These are phyloP conservation scores for Halichoerus grypus DNA, from an alignment of 2,113 vertebrate species.

Conservation along the genomic window DNA sequence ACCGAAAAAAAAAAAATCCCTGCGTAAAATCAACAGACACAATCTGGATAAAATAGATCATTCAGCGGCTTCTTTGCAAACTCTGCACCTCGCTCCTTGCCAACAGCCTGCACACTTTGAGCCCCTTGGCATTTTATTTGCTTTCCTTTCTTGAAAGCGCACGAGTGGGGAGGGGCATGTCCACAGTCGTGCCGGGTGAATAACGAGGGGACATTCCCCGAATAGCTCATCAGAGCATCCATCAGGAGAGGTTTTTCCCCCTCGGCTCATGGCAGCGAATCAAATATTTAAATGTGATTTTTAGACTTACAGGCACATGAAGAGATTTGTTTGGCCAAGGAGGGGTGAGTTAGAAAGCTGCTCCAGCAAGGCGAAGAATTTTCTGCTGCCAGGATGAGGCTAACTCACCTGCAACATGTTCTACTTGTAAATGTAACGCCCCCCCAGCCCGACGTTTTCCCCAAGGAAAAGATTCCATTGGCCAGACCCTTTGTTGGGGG, in stretches of 20 bases:
- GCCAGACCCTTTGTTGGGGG: background rate
- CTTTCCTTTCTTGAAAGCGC: constrained; percentile 80
- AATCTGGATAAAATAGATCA: constrained; percentile 72
- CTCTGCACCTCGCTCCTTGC: constrained; percentile 77
- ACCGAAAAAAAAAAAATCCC: constrained; percentile 64
- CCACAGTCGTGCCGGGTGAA: constrained; percentile 77
- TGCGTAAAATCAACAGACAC: constrained; percentile 78
- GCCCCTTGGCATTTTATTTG: constrained; percentile 78
- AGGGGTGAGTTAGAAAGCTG: background rate
- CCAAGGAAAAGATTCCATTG: fast-evolving
- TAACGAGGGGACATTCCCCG: constrained; percentile 83
- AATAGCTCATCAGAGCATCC: constrained; percentile 75
- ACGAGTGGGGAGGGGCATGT: constrained; percentile 76
- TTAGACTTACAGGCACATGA: constrained; percentile 62
- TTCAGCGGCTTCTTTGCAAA: constrained; percentile 76
- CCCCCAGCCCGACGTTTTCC: too few species aligned
- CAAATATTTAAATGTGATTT: constrained; percentile 85
- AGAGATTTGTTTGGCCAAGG: constrained; percentile 60
- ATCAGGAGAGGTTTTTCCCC: constrained; percentile 71
- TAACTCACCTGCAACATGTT: background rate
- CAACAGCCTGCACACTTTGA: constrained; percentile 69
- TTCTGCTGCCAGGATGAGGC: fast-evolving
- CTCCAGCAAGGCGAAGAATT: background rate
- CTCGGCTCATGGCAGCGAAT: constrained; percentile 70
- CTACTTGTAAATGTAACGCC: constrained; percentile 39